Evolutionary conservation across 2,113 vertebrate species (phyloP).

Genomic region (Datnioides undecimradiatus): DNA sequence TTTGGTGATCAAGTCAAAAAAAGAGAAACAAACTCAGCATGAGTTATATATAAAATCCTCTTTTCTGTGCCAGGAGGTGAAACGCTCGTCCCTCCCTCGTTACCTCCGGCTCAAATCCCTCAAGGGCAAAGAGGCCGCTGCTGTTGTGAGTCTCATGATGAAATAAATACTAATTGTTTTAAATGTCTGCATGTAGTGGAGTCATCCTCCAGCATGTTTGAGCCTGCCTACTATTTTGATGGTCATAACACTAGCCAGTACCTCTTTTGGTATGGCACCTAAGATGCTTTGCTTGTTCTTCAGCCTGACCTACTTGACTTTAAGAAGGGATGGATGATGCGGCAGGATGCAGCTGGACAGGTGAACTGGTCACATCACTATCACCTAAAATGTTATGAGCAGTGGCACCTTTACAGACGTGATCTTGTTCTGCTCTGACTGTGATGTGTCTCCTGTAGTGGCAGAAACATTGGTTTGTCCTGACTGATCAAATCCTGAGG

Average conservation of each 20-base stretch:
- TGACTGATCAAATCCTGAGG: constrained; percentile 71
- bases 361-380: constrained; percentile 42
- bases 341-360: constrained; percentile 68
- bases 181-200: background rate
- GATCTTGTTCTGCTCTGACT: background rate
- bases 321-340: constrained; percentile 79
- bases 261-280: background rate
- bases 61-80: constrained; percentile 18
- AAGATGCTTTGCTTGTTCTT: constrained; percentile 17
- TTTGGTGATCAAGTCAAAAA: background rate
- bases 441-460: constrained; percentile 59
- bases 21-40: background rate
- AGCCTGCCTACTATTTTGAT: background rate
- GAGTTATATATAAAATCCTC: background rate
- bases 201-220: background rate
- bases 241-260: background rate
- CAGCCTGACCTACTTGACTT: constrained; percentile 75
- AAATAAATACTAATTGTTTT: no score
- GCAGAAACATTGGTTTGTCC: constrained; percentile 78
- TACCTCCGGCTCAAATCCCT: constrained; percentile 60
- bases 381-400: background rate
- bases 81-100: constrained; percentile 11
- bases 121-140: constrained; percentile 47
- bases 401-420: background rate
- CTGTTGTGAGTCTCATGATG: constrained; percentile 53